A percentile compares a stretch with the other conserved stretches of the same genome.
Conservation (phyloP, 2,797 vertebrate genomes). For the Eutrigla gurnardus region DNA sequence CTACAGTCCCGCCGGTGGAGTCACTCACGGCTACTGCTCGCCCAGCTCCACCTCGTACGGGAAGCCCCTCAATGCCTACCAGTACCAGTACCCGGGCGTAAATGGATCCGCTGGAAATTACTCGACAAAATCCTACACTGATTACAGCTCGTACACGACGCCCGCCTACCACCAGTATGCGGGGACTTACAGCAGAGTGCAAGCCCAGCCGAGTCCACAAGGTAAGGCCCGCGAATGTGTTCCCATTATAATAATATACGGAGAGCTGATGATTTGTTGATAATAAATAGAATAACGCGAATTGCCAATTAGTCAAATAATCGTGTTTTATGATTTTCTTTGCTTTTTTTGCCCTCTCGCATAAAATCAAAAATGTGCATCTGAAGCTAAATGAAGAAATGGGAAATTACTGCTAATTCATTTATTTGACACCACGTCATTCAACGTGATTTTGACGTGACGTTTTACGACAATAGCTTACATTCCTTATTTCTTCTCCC, state of each 20-base stretch:
- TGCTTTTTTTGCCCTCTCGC: not conserved
- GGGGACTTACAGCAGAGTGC: conserved; percentile 94
- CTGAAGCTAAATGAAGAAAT: not conserved
- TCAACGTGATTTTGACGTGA: not conserved
- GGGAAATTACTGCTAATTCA: not conserved
- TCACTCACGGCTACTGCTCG: conserved; percentile 94
- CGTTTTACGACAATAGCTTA: not conserved
- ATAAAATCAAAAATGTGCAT: not conserved
- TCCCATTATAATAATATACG: not conserved
- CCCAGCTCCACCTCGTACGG: conserved; percentile 93
- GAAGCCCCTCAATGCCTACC: conserved; percentile 95
- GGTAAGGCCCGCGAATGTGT: conserved; percentile 79
- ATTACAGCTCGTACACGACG: conserved; percentile 92
- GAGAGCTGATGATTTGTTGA: not conserved
- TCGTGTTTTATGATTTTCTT: not conserved
- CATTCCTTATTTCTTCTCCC: not conserved
- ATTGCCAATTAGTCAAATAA: not conserved
- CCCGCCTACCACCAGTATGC: conserved; percentile 95
- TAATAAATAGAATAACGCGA: no score
- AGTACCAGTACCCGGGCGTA: conserved; percentile 96
- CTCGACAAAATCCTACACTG: conserved; percentile 92
- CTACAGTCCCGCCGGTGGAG: conserved; percentile 89
- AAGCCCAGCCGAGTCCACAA: conserved; percentile 91
- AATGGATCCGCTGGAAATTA: conserved; percentile 93
- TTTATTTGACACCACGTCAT: not conserved